Evolutionary conservation across 1,140 invertebrate genomes (phyloP), one percentile per base, ranked within the genome.

Genomic region (Drosophila quadrilineata): DNA sequence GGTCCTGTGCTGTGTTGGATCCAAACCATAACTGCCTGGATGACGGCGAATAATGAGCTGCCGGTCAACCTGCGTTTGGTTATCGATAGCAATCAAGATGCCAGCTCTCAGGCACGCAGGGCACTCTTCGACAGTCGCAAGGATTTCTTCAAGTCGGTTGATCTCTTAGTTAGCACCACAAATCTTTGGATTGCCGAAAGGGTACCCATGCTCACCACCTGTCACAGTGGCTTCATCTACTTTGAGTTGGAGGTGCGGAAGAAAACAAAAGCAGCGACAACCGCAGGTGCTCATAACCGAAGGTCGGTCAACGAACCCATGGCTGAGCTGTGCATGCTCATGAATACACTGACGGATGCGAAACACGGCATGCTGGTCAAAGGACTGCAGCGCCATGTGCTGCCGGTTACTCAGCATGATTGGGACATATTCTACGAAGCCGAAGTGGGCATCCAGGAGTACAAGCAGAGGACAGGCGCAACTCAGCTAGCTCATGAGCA

Each of bases 1-100:
- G 71, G 71, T 6, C 68, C 71, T 0, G 1, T 71, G 0, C 2
- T 71, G 2, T 46, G 36, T 6, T 74, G 71, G 71, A 36, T 74
- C 6, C 57, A 60, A 3, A 68, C 56, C 1, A 19, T 45, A 0
- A 31, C 50, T 2, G 35, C 50, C 0, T 74, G 71, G 71, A 0
- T 56, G 8, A 9, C n/a, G 6, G 6, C 6, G 4, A 62, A 24
- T 0, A 6, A 21, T 0, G 71, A 74, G 14, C 9, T 74, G 33
- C 71, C 71, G 0, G 48, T 74, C 3, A 74, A 74, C 10, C 1
- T 74, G 2, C 26, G 33, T 0, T 40, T 74, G 2, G 16, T 74
- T 3, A 67, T 74, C 45, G 45, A 71, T 12, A 56, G 50, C n/a
- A 31, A 29, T 24, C 12, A 21, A 14, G 6, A 22, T 6, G 6